Evolutionary conservation across 2,113 vertebrate species (phyloP).

Genomic region (Isurus oxyrinchus): DNA sequence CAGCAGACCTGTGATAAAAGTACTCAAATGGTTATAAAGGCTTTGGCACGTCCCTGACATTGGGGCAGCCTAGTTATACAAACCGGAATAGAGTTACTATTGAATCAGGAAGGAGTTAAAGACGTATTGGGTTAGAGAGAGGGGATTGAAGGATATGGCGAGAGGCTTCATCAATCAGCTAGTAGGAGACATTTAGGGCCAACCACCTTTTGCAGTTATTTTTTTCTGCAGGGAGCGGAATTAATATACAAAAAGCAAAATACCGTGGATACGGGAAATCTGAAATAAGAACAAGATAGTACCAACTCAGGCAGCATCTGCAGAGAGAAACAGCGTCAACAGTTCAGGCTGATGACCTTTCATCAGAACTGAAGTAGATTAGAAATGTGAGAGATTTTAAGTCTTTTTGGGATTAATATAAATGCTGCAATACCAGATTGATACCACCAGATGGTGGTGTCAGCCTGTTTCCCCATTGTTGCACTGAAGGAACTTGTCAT

Average conservation of each 20-base stretch:
- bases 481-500: neutral
- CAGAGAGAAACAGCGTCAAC: neutral
- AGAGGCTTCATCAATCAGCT: neutral
- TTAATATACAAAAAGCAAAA: neutral
- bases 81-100: neutral
- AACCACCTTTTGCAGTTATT: neutral
- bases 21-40: too few relatives aligned
- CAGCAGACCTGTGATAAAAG: neutral
- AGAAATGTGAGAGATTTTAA: neutral
- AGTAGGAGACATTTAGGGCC: neutral
- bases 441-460: conserved; percentile 5
- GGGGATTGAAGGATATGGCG: neutral
- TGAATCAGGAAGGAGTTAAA: too few relatives aligned
- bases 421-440: neutral
- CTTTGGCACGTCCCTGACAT: neutral
- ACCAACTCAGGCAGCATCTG: neutral
- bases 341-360: neutral
- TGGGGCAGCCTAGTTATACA: neutral
- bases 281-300: neutral
- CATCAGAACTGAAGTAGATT: neutral
- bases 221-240: neutral
- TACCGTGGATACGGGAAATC: neutral
- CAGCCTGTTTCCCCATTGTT: neutral
- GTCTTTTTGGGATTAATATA: too few relatives aligned
- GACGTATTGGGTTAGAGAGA: neutral